Evolutionary conservation across 2,113 vertebrate genomes (phyloP).

Genomic region (Sphyrna mokarran): DNA sequence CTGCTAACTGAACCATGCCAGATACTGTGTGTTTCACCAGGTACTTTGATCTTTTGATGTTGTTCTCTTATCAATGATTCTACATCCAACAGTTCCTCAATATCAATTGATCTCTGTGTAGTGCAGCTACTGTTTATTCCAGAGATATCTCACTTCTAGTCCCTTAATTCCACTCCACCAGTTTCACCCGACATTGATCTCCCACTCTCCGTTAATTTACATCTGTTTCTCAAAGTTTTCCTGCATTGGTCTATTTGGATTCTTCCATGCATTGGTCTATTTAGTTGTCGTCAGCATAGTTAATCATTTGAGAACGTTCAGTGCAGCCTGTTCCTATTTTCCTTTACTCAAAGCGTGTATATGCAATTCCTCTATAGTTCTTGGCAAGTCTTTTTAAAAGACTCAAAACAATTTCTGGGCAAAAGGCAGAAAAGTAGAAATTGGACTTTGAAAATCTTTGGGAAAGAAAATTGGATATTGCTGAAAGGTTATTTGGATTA

Average conservation of each 20-base stretch:
- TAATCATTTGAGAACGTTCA: background rate
- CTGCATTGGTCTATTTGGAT: background rate
- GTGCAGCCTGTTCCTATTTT: background rate
- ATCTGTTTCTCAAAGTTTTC: background rate
- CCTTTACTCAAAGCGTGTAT: background rate
- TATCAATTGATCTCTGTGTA: slow-evolving; percentile 41
- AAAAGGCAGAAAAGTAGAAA: background rate
- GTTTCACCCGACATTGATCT: background rate
- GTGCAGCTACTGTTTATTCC: slow-evolving; percentile 72
- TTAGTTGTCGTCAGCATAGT: background rate
- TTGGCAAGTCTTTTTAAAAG: background rate
- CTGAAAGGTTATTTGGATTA: background rate
- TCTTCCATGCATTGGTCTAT: background rate
- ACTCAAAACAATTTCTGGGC: background rate
- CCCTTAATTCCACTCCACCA: slow-evolving; percentile 76
- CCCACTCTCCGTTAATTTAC: background rate
- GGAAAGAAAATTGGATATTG: background rate
- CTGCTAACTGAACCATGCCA: background rate
- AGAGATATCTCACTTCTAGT: slow-evolving; percentile 82
- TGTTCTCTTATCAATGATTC: background rate
- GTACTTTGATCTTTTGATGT: background rate
- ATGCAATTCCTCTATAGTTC: background rate
- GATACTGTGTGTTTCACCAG: background rate
- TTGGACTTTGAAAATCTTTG: background rate
- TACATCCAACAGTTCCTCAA: background rate